A percentile compares a stretch with the other conserved stretches of the same genome.
Conservation (phyloP, 2,888 invertebrate genomes). For the Thecophora atra region DNA sequence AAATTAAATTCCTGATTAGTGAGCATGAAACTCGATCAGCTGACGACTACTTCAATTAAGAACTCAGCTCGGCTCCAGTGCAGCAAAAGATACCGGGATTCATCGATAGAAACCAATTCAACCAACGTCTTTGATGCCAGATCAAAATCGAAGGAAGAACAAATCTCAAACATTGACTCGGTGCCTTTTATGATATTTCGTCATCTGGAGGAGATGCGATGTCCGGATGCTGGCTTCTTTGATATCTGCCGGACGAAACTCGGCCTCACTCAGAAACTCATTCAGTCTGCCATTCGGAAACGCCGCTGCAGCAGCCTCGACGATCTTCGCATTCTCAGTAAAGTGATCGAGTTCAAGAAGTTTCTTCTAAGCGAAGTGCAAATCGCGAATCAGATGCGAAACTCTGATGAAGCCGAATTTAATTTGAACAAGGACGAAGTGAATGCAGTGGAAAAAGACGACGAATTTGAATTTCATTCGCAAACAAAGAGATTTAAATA, state of each 20-base stretch:
- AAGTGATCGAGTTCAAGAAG: constrained; percentile 21
- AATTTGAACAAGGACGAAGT: not conserved
- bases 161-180: not conserved
- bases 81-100: not conserved
- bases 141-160: not conserved
- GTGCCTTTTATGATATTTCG: constrained; percentile 4
- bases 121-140: not conserved
- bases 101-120: not conserved
- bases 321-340: constrained; percentile 10
- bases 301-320: not conserved
- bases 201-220: not conserved
- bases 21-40: not conserved
- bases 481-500: not conserved
- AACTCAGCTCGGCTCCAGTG: not conserved
- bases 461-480: not conserved
- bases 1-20: not conserved
- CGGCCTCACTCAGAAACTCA: not conserved
- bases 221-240: not conserved
- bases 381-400: not conserved
- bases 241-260: constrained; percentile 12
- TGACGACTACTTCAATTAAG: not conserved
- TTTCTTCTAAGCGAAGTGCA: not conserved
- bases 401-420: not conserved
- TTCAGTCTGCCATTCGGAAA: not conserved
- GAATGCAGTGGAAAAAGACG: not conserved